Base-by-base conservation (phyloP, 92 coral and sea anemone species). In the Meandrina meandrites region DNA sequence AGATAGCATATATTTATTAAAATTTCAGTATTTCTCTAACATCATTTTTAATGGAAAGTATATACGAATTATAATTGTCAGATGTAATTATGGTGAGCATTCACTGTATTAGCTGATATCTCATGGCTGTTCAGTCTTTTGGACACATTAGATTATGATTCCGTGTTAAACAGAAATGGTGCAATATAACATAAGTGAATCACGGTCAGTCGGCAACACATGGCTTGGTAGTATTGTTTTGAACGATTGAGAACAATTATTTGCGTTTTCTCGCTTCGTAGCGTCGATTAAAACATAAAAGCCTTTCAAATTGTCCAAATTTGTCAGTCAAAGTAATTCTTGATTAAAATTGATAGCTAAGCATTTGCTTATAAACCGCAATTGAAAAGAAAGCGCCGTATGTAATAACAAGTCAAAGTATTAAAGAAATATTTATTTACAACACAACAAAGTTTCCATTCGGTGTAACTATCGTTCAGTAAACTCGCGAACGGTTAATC, bases 261-360 rank as follows among this genome's bases (percentile, higher is more conserved):
- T n/a, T 68, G 48, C 17, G 76, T 45, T 81, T 81, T 67, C 19
- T 81, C 21, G 58, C 56, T 12, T 81, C 32, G 54, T n/a, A 64
- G 75, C 84, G 69, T n/a, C 84, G 57, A 37, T 40, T 34, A 75
- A n/a, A n/a, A n/a, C n/a, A n/a, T n/a, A n/a, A 75, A 35, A 22
- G 45, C 79, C 34, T 8, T 22, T 75, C 54, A 36, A 60, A 60
- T 24, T 60, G 53, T 13, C 24, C 45, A 71, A 71, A 37, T 32
- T 72, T 15, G 21, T 72, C 45, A 11, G 56, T n/a, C 57, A 35
- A 60, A 60, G 68, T 24, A 60, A 60, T 60, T 60, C 64, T 60
- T 75, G 51, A 24, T 7, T 19, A 31, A 22, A 21, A 66, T 66
- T 66, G 27, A 28, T 66, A 28, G 35, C 71, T 66, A 1, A 10